Conservation (phyloP, 2,113 vertebrate genomes). For the Corythornis cristatus region DNA sequence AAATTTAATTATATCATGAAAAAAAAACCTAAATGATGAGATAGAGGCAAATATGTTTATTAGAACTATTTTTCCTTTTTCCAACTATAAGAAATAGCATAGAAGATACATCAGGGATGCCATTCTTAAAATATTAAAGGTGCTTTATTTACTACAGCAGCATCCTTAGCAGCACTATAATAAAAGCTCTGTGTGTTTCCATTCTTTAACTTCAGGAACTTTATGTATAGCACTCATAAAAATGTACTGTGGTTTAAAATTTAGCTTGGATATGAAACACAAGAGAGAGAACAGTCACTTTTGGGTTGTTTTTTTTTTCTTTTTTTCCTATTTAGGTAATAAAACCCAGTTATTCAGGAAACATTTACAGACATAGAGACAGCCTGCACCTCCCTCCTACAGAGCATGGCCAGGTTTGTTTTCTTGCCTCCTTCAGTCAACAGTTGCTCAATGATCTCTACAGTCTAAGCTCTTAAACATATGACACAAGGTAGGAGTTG, state of each 20-base stretch:
- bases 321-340: background rate
- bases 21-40: background rate
- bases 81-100: background rate
- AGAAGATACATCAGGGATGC: background rate
- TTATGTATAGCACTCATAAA: background rate
- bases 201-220: background rate
- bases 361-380: background rate
- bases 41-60: background rate
- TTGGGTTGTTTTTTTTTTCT: background rate
- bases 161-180: background rate
- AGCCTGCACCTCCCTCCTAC: background rate
- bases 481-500: background rate
- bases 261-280: background rate
- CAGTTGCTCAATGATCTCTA: background rate
- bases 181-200: background rate
- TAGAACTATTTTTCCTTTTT: background rate
- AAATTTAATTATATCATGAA: background rate
- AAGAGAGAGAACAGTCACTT: background rate
- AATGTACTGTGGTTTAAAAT: background rate
- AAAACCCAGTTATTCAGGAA: background rate
- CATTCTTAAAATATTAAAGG: slow-evolving; percentile 46
- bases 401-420: background rate
- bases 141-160: background rate
- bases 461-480: background rate
- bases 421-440: background rate